Percentiles rank a stretch among this genome's conserved stretches.
Conservation (phyloP, 2,113 vertebrate species). For the Rhipidura dahli region DNA sequence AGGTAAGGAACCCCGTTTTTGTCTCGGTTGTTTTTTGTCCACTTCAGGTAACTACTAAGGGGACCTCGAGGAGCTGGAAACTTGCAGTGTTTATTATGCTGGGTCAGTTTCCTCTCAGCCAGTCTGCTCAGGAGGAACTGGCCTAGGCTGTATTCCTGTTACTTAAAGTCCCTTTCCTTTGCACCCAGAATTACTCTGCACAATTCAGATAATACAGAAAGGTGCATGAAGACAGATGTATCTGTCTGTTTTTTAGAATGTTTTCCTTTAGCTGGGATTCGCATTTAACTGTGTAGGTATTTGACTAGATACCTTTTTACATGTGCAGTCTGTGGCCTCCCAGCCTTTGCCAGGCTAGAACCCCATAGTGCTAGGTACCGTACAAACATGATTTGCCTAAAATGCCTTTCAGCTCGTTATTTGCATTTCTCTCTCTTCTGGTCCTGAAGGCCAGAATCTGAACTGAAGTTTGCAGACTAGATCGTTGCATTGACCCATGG, state of each 20-base stretch:
- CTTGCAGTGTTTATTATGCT: not conserved
- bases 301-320: not conserved
- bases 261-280: not conserved
- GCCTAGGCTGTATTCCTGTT: not conserved
- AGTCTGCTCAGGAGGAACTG: not conserved
- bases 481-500: not conserved
- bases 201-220: not conserved
- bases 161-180: not conserved
- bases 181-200: not conserved
- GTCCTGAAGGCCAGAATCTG: not conserved
- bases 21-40: not conserved
- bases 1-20: conserved; percentile 71
- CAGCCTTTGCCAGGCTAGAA: not conserved
- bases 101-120: not conserved
- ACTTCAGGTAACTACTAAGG: not conserved
- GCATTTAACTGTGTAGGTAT: not conserved
- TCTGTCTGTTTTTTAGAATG: not conserved
- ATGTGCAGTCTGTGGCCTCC: not conserved
- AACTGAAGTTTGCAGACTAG: not conserved
- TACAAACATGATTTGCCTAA: not conserved
- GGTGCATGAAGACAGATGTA: not conserved
- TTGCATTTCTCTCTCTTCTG: conserved; percentile 3
- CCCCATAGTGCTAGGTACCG: not conserved
- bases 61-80: not conserved
- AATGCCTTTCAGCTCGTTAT: not conserved